A percentile compares a stretch with the other conserved stretches of the same genome.
Conservation (phyloP, 2,797 vertebrate genomes). For the Moxostoma hubbsi region DNA sequence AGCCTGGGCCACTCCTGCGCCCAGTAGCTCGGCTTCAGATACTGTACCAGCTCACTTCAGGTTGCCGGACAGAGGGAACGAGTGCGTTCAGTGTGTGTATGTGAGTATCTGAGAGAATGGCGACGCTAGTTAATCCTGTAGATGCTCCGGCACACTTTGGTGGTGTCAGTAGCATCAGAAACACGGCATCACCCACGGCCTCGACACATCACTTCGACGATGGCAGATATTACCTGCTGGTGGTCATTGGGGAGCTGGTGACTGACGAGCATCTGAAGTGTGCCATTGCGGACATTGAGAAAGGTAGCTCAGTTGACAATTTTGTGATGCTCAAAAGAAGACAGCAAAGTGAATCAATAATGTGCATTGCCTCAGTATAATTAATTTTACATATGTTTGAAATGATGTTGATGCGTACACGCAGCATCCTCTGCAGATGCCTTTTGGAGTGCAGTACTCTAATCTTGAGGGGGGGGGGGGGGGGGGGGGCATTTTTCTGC, state of each 20-base stretch:
- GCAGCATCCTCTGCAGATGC: not conserved
- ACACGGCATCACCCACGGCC: slow-evolving; percentile 78
- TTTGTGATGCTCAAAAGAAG: not conserved
- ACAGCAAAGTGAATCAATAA: not conserved
- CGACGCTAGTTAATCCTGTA: slow-evolving; percentile 80
- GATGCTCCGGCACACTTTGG: slow-evolving; percentile 72
- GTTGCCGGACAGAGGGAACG: slow-evolving; percentile 60
- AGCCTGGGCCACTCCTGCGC: slow-evolving; percentile 80
- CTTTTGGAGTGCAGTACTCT: not conserved
- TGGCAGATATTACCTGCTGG: slow-evolving; percentile 93
- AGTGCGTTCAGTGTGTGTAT: slow-evolving; percentile 41
- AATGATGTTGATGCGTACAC: not conserved
- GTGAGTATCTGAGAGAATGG: slow-evolving; percentile 74
- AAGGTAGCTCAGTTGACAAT: slow-evolving; percentile 78
- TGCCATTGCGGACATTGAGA: slow-evolving; percentile 93
- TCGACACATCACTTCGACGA: slow-evolving; percentile 91
- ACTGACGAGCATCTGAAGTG: slow-evolving; percentile 90
- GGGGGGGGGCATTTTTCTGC: not conserved
- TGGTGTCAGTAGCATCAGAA: slow-evolving; percentile 68
- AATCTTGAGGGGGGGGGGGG: slow-evolving; percentile 9
- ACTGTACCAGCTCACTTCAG: slow-evolving; percentile 57
- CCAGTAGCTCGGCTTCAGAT: slow-evolving; percentile 77
- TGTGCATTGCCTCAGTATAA: not conserved
- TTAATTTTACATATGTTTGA: not conserved
- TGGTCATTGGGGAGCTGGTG: slow-evolving; percentile 90